A percentile compares a stretch with the other conserved stretches of the same genome.
phyloP scores from a whole-genome alignment of 1,140 invertebrate genomes.

The Drosophila mojavensis region DNA sequence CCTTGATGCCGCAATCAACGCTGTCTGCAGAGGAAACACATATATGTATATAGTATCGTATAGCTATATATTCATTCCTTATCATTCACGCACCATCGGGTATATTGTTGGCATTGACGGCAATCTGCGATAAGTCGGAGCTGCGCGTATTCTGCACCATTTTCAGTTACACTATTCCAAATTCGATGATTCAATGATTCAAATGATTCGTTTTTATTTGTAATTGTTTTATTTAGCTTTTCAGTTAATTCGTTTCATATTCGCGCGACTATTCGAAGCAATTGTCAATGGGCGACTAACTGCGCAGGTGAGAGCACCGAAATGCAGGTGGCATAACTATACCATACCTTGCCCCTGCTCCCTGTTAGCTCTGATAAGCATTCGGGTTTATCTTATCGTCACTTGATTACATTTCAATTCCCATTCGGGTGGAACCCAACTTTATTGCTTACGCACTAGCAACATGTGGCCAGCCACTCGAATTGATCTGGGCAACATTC shows the following conservation, averaged over 20 bases:
- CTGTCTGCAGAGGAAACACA: constrained; percentile 74
- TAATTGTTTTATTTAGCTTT: constrained; percentile 10
- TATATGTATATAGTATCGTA: neutral
- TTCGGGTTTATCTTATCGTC: constrained; percentile 59
- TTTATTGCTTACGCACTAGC: constrained; percentile 44
- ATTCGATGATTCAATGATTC: constrained; percentile 35
- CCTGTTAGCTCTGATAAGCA: constrained; percentile 46
- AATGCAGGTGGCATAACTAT: constrained; percentile 16
- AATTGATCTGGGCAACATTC: neutral
- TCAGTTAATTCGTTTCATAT: constrained; percentile 48
- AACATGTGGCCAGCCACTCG: neutral
- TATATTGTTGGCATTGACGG: constrained; percentile 77
- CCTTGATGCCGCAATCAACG: constrained; percentile 87
- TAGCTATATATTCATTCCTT: neutral
- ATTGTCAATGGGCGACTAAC: constrained; percentile 49
- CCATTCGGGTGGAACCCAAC: constrained; percentile 29
- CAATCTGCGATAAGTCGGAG: constrained; percentile 76
- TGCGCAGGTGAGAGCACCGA: neutral
- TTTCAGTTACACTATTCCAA: constrained; percentile 35
- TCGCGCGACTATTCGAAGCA: constrained; percentile 64
- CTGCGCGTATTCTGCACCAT: constrained; percentile 66
- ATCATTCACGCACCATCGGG: constrained; percentile 64
- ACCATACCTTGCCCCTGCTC: neutral
- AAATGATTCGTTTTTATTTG: constrained; percentile 17
- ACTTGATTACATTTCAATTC: constrained; percentile 7